phyloP scores from a whole-genome alignment of 1,140 invertebrate species.

The Propsilocerus akamusi region DNA sequence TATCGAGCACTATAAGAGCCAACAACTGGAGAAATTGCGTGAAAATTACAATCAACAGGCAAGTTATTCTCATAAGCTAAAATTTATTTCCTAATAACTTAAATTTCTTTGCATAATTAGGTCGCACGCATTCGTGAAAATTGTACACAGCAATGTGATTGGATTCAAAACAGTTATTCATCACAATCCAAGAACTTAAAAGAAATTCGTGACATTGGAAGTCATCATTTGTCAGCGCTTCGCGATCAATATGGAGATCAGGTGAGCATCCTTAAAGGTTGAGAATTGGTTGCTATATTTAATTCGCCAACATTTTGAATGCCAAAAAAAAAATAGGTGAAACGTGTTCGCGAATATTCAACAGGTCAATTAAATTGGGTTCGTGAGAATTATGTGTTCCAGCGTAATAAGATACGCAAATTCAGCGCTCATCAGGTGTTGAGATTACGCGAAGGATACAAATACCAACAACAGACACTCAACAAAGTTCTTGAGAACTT shows the following conservation, averaged over 20 bases:
- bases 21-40: conserved; percentile 66
- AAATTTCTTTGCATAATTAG: conserved; percentile 20
- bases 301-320: neutral
- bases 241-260: conserved; percentile 85
- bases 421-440: conserved; percentile 84
- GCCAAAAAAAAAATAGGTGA: conserved; percentile 32
- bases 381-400: conserved; percentile 86
- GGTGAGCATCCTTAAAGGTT: conserved; percentile 28
- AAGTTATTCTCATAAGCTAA: conserved; percentile 8
- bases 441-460: conserved; percentile 76
- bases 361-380: conserved; percentile 80
- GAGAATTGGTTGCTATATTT: no score
- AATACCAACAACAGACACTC: conserved; percentile 84
- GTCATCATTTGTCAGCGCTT: conserved; percentile 62
- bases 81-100: neutral
- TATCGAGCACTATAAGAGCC: conserved; percentile 76
- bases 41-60: conserved; percentile 86
- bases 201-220: conserved; percentile 79
- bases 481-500: conserved; percentile 88
- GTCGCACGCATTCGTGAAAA: conserved; percentile 81
- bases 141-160: conserved; percentile 80
- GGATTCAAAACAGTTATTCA: conserved; percentile 80
- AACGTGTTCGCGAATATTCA: conserved; percentile 74
- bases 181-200: conserved; percentile 69
- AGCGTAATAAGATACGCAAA: conserved; percentile 82